Evolutionary conservation across 2,888 invertebrate species (phyloP).

Genomic region (Glyphotaelius pellucidus): DNA sequence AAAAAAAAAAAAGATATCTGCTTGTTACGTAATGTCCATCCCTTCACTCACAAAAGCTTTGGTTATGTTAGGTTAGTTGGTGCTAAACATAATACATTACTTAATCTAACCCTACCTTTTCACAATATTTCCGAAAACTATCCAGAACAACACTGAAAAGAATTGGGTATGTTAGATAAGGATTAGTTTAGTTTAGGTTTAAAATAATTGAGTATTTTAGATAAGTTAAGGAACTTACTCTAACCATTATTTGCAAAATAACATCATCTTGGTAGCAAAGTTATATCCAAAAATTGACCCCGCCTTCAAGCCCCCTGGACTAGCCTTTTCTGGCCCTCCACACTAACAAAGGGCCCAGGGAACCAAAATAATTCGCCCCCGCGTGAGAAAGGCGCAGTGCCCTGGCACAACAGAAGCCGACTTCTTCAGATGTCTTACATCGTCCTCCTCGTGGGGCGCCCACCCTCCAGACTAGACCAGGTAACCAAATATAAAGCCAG

Average conservation of each 20-base stretch:
- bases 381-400: constrained; percentile 42
- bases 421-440: constrained; percentile 47
- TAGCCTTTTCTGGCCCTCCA: constrained; percentile 34
- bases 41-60: too few species aligned
- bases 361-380: constrained; percentile 46
- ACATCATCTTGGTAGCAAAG: not conserved
- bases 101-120: too few species aligned
- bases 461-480: not conserved
- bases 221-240: too few species aligned
- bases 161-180: not conserved
- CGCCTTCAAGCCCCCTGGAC: not conserved
- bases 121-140: too few species aligned
- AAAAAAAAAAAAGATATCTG: too few species aligned
- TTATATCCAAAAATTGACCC: not conserved
- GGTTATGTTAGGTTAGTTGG: too few species aligned
- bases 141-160: too few species aligned
- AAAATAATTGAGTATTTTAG: too few species aligned
- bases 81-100: too few species aligned
- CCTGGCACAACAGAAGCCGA: constrained; percentile 29
- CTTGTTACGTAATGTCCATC: too few species aligned
- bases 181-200: too few species aligned
- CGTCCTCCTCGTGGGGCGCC: constrained; percentile 25
- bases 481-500: not conserved
- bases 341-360: constrained; percentile 27
- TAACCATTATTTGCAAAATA: too few species aligned